Evolutionary conservation across 64 coral and sea anemone genomes (phyloP).

Genomic region (Montipora cactus): DNA sequence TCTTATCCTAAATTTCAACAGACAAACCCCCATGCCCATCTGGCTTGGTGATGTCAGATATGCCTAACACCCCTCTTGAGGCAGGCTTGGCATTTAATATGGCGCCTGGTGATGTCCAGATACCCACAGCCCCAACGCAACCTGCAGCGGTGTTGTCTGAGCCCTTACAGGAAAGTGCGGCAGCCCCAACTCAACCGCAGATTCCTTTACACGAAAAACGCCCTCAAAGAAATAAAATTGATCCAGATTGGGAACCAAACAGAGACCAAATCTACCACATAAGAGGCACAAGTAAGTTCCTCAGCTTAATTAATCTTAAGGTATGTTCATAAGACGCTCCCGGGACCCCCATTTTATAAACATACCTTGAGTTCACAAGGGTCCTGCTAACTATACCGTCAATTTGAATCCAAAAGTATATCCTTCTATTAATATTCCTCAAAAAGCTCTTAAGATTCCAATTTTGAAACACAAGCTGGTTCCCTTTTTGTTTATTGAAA

Average conservation of each 20-base stretch:
- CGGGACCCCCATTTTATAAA: too few relatives aligned
- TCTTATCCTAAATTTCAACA: background rate
- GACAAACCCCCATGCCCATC: constrained; percentile 40
- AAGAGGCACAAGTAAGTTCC: constrained; percentile 22
- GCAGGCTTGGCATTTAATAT: background rate
- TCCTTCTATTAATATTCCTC: too few relatives aligned
- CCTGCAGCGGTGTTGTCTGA: background rate
- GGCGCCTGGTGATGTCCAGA: constrained; percentile 6
- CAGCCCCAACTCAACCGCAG: constrained; percentile 9
- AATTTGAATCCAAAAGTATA: too few relatives aligned
- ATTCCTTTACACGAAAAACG: constrained; percentile 13
- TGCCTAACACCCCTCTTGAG: background rate
- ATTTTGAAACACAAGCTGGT: too few relatives aligned
- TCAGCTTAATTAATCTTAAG: too few relatives aligned
- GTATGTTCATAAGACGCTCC: too few relatives aligned
- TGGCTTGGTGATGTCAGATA: background rate
- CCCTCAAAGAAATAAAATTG: background rate
- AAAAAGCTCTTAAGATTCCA: too few relatives aligned
- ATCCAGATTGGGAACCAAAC: constrained; percentile 14
- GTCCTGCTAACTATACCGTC: too few relatives aligned
- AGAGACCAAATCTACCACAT: constrained; percentile 67
- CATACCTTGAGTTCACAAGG: too few relatives aligned
- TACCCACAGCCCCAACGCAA: constrained; percentile 1
- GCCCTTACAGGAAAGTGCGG: background rate
- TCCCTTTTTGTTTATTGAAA: too few relatives aligned